These are phyloP conservation scores for Selenia dentaria DNA, from an alignment of 2,888 invertebrate genomes.

Conservation along the genomic window DNA sequence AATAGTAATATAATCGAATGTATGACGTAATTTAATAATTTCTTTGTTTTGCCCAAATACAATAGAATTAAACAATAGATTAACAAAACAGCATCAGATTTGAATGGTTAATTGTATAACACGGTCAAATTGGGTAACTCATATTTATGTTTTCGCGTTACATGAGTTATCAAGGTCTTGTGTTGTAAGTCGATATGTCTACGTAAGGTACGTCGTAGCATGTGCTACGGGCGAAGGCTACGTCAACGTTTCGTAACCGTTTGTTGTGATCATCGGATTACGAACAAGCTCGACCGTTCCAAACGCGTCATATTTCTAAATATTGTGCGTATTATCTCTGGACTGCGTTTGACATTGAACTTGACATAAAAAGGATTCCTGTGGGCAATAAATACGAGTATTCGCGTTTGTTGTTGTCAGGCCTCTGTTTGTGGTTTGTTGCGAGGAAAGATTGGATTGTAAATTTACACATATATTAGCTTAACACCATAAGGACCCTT, in stretches of 20 bases:
- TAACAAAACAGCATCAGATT: conserved; percentile 1
- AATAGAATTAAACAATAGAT: conserved; percentile 10
- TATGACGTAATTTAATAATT: background rate
- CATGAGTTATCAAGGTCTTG: conserved; percentile 14
- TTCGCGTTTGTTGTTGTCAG: conserved; percentile 7
- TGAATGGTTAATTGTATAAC: conserved; percentile 6
- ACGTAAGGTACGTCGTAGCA: conserved; percentile 25
- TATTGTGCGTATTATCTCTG: conserved; percentile 20
- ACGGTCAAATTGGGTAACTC: conserved; percentile 8
- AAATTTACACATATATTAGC: too few relatives aligned
- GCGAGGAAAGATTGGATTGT: too few relatives aligned
- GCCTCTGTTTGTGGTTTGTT: too few relatives aligned
- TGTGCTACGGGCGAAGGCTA: conserved; percentile 17
- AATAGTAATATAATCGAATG: too few relatives aligned
- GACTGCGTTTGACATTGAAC: conserved; percentile 29
- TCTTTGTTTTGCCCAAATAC: conserved; percentile 16
- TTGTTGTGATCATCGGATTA: conserved; percentile 23
- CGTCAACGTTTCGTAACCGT: conserved; percentile 18
- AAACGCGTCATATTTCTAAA: conserved; percentile 25
- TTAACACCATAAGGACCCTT: too few relatives aligned
- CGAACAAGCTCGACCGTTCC: conserved; percentile 1
- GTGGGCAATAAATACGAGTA: conserved; percentile 14
- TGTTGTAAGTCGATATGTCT: conserved; percentile 20
- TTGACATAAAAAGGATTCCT: conserved; percentile 20
- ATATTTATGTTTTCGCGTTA: conserved; percentile 2